Evolutionary conservation across 1,140 invertebrate species (phyloP).

Genomic region (Leptinotarsa defecta): DNA sequence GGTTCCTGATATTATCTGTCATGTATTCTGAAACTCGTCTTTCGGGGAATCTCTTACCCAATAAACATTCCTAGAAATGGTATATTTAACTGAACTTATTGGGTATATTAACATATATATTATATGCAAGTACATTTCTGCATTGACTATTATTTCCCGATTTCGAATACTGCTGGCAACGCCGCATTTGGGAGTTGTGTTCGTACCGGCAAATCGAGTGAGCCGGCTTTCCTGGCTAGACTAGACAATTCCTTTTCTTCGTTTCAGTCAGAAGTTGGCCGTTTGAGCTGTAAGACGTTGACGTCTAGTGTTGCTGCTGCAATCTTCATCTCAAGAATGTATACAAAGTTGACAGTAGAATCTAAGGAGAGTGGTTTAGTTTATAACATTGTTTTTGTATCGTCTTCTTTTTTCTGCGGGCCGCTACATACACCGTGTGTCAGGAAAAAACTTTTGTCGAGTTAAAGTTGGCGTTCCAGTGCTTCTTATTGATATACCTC

Average conservation of each 20-base stretch:
- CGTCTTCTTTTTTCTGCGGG: constrained; percentile 49
- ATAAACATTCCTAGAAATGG: too few species aligned
- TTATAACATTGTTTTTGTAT: constrained; percentile 48
- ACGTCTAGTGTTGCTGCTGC: constrained; percentile 32
- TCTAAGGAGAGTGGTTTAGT: constrained; percentile 54
- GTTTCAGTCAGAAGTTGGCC: constrained; percentile 38
- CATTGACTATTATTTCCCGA: background rate
- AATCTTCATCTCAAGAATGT: constrained; percentile 52
- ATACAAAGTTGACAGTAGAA: constrained; percentile 55
- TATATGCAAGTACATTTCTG: too few species aligned
- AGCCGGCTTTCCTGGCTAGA: constrained; percentile 18
- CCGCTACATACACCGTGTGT: constrained; percentile 54
- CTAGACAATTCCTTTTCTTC: constrained; percentile 18
- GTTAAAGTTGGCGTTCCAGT: constrained; percentile 36
- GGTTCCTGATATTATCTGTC: too few species aligned
- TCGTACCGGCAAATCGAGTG: constrained; percentile 19
- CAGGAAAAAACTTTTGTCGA: constrained; percentile 55
- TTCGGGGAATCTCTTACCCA: too few species aligned
- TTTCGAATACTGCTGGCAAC: constrained; percentile 8
- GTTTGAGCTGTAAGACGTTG: constrained; percentile 32
- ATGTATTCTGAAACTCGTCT: too few species aligned
- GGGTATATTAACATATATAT: too few species aligned
- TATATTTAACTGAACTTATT: too few species aligned
- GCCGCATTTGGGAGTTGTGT: background rate
- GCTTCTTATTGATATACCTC: constrained; percentile 50